Base-by-base conservation (phyloP, 2,113 vertebrate species). In the Mormoops blainvillei region DNA sequence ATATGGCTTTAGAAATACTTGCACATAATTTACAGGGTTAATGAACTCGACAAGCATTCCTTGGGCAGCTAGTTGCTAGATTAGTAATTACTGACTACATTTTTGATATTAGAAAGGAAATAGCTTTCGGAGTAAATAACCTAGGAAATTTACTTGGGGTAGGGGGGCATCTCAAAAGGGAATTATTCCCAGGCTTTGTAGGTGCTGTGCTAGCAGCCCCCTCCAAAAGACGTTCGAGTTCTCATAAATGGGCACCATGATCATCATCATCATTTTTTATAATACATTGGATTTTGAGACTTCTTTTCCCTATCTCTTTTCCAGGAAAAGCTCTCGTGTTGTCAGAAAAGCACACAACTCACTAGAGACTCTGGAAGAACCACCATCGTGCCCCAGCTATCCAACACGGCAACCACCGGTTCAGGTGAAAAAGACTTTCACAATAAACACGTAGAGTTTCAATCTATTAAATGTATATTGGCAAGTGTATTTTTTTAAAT, bases 41-140 rank as follows among this genome's bases (percentile, higher is more conserved):
- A 9, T 50, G 48, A 91, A 43, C 50, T 91, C 73, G 83, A 85
- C 36, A 63, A 63, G 73, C 20, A 61, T 54, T 88, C 41, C 86
- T n/a, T 24, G 58, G 24, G 67, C 31, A 94, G 3, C 43, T 36
- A 90, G 65, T 81, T 45, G 86, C 63, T 41, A 95, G 67, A 73
- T 90, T 28, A 70, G 41, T 71, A 78, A 95, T 78, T 56, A 84
- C 2, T 52, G 33, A 80, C 8, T 74, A 16, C 5, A 83, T 20
- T 70, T 63, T 90, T 92, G 9, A 83, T 81, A 91, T 36, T 61
- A 52, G 45, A 93, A 93, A 92, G 52, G 41, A 89, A 89, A 76
- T 26, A n/a, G 24, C 28, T 63, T 94, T 94, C 65, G 31, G 56
- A 93, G 65, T 33, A 95, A 87, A 74, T 68, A 74, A 87, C 67